phyloP scores from a whole-genome alignment of 2,888 invertebrate species.

The Cremastobaeus sp. region DNA sequence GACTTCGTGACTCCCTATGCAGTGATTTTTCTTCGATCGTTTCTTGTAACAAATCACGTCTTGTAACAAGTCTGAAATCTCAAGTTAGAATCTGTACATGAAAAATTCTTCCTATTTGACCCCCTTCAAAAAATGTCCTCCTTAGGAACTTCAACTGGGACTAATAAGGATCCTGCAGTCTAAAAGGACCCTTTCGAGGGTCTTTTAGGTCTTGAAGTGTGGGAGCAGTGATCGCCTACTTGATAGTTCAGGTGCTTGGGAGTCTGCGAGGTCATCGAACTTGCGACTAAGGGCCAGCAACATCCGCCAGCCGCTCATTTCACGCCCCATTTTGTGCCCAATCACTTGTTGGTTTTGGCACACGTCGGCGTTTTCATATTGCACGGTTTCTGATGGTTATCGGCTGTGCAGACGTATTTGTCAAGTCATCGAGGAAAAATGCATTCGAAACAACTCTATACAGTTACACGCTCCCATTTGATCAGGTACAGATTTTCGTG shows the following conservation, averaged over 20 bases:
- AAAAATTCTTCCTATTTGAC: too few relatives aligned
- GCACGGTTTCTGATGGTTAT: conserved; percentile 40
- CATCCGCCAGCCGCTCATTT: conserved; percentile 28
- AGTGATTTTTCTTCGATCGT: conserved; percentile 23
- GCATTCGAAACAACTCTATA: conserved; percentile 17
- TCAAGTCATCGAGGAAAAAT: conserved; percentile 44
- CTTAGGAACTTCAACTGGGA: too few relatives aligned
- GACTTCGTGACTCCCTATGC: conserved; percentile 47
- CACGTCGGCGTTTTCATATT: conserved; percentile 40
- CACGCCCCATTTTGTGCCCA: conserved; percentile 28
- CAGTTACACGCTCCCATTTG: conserved; percentile 45
- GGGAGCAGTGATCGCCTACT: too few relatives aligned
- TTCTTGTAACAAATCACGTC: conserved; percentile 13
- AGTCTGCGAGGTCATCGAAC: conserved; percentile 50
- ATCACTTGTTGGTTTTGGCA: conserved; percentile 15
- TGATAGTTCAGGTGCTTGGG: too few relatives aligned
- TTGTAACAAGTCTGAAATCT: neutral
- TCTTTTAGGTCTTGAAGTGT: too few relatives aligned
- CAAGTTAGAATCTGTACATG: too few relatives aligned
- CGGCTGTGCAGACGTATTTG: conserved; percentile 37
- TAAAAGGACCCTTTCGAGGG: too few relatives aligned
- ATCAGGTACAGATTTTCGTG: conserved; percentile 15
- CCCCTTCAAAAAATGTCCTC: too few relatives aligned
- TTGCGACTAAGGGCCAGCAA: conserved; percentile 14
- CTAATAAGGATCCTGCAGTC: too few relatives aligned